These are phyloP conservation scores for Eupsilia transversa DNA, from an alignment of 2,888 invertebrate genomes.

Conservation along the genomic window DNA sequence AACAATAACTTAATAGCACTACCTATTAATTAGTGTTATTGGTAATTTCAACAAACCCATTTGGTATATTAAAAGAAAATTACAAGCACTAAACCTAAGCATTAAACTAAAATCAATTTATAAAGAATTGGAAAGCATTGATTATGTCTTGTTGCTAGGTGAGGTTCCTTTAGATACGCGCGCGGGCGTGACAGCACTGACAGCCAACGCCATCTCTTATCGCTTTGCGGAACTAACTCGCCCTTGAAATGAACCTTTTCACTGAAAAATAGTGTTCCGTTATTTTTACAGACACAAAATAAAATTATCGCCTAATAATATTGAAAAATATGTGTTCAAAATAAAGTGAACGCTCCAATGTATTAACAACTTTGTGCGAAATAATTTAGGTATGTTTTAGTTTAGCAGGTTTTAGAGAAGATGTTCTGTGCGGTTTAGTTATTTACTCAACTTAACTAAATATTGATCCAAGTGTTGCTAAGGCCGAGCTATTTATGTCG, in stretches of 20 bases:
- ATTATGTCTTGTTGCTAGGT: constrained; percentile 69
- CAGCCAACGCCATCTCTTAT: constrained; percentile 76
- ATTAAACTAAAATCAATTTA: constrained; percentile 64
- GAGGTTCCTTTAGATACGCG: constrained; percentile 25
- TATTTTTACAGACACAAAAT: constrained; percentile 55
- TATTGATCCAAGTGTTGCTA: constrained; percentile 73
- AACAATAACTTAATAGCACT: constrained; percentile 2
- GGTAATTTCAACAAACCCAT: constrained; percentile 13
- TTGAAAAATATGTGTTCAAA: constrained; percentile 42
- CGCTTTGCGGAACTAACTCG: constrained; percentile 51
- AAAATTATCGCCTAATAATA: constrained; percentile 39
- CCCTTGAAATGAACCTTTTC: constrained; percentile 36
- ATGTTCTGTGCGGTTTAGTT: constrained; percentile 50
- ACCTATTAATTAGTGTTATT: constrained; percentile 9
- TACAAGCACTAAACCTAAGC: constrained; percentile 65
- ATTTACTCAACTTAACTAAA: constrained; percentile 67
- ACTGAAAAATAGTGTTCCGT: constrained; percentile 47
- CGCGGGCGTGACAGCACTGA: too few relatives aligned
- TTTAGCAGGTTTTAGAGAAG: constrained; percentile 19
- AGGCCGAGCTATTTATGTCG: constrained; percentile 73
- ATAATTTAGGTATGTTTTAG: constrained; percentile 26
- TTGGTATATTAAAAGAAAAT: constrained; percentile 46
- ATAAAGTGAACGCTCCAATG: constrained; percentile 7
- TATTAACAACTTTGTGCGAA: constrained; percentile 26
- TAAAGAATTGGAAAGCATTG: constrained; percentile 62